Conservation (phyloP, 1,140 invertebrate genomes). For the Euwallacea fornicatus region DNA sequence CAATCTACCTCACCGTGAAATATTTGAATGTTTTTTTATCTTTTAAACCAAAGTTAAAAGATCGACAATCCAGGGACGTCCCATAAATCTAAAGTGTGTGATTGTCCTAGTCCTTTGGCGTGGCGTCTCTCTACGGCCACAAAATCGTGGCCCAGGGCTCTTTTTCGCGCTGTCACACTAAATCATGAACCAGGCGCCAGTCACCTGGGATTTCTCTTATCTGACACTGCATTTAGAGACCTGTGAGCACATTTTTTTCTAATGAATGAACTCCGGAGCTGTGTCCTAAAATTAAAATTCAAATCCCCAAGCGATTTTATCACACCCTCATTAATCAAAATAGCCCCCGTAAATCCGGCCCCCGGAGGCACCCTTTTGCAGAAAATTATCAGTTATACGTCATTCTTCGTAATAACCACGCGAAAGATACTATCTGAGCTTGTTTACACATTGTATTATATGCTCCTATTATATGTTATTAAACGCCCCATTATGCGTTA, state of each 20-base stretch:
- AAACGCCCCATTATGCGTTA: constrained; percentile 29
- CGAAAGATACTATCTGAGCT: constrained; percentile 28
- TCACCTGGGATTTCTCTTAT: constrained; percentile 35
- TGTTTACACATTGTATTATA: constrained; percentile 40
- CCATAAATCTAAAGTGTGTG: constrained; percentile 33
- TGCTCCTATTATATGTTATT: constrained; percentile 36
- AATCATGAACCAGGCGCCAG: constrained; percentile 33
- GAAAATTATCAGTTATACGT: constrained; percentile 28
- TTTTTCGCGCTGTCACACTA: constrained; percentile 38
- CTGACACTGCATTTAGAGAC: constrained; percentile 14
- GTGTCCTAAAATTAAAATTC: too few species aligned
- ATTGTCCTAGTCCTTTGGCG: constrained; percentile 30
- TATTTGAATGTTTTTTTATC: constrained; percentile 23
- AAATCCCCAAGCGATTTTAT: constrained; percentile 3
- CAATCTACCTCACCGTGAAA: neutral
- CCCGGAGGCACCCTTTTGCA: constrained; percentile 27
- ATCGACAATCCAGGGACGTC: constrained; percentile 27
- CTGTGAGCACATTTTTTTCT: constrained; percentile 21
- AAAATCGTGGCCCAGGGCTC: constrained; percentile 22
- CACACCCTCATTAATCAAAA: constrained; percentile 25
- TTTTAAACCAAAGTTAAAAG: constrained; percentile 11
- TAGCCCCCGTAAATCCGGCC: constrained; percentile 25
- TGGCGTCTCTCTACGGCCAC: constrained; percentile 34
- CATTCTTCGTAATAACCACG: constrained; percentile 26
- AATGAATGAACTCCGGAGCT: constrained; percentile 18